Percentiles rank a stretch among this genome's conserved stretches.
Conservation (phyloP, 2,797 vertebrate genomes). For the Leuciscus waleckii region DNA sequence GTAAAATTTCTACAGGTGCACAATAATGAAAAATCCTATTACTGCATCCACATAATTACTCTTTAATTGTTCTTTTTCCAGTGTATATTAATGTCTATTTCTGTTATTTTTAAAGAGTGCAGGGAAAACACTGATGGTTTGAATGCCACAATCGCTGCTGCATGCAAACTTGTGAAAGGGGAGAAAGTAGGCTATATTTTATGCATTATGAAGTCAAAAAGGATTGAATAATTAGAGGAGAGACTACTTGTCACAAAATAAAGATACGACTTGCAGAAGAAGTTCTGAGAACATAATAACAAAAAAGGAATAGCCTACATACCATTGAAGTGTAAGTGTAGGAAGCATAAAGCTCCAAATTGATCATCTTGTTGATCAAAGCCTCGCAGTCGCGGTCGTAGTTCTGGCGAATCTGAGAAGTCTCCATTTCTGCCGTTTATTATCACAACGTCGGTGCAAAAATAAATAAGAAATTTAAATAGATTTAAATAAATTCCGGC, state of each 20-base stretch:
- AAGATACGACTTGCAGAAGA: not conserved
- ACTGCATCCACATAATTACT: not conserved
- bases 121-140: too few relatives aligned
- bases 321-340: slow-evolving; percentile 86
- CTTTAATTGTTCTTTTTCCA: not conserved
- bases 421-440: slow-evolving; percentile 73
- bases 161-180: too few relatives aligned
- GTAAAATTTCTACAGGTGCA: not conserved
- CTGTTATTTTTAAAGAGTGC: not conserved
- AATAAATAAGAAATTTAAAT: not conserved
- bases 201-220: too few relatives aligned
- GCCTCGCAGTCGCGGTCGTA: slow-evolving; percentile 83
- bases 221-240: too few relatives aligned
- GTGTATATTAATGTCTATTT: not conserved
- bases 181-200: too few relatives aligned
- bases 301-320: slow-evolving; percentile 43
- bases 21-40: not conserved
- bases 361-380: slow-evolving; percentile 83
- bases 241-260: not conserved
- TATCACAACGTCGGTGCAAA: slow-evolving; percentile 37
- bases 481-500: not conserved
- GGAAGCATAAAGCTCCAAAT: slow-evolving; percentile 81
- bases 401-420: slow-evolving; percentile 82
- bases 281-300: not conserved
- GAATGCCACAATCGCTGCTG: too few relatives aligned